These are phyloP conservation scores for Leptogaster cylindrica DNA, from an alignment of 2,888 invertebrate species.

Conservation along the genomic window DNA sequence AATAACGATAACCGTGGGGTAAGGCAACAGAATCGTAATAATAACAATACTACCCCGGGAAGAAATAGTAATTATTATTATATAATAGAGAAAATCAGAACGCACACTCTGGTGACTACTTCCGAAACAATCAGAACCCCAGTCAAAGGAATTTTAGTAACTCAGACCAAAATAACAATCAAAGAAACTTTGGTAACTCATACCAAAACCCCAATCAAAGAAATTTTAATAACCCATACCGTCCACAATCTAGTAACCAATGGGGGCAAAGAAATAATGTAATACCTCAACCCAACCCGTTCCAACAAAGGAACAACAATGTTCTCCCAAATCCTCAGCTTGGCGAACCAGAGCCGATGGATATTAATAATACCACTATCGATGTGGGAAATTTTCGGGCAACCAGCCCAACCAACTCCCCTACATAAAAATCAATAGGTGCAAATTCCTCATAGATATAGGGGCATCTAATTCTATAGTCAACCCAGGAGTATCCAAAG, in stretches of 20 bases:
- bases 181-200: background rate
- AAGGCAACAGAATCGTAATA: background rate
- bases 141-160: background rate
- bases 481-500: background rate
- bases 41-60: background rate
- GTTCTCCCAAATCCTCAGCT: background rate
- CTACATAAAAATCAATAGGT: background rate
- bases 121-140: background rate
- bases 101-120: background rate
- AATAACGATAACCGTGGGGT: background rate
- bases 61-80: background rate
- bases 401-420: background rate
- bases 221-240: background rate
- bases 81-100: background rate
- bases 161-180: background rate
- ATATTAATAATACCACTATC: background rate
- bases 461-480: background rate
- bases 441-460: constrained; percentile 3
- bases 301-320: constrained; percentile 1
- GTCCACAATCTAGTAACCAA: background rate
- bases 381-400: constrained; percentile 9
- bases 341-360: background rate
- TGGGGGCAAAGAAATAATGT: background rate
- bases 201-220: background rate
- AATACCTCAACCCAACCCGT: background rate